Evolutionary conservation across 2,113 vertebrate genomes (phyloP).

Genomic region (Orthonyx spaldingii): DNA sequence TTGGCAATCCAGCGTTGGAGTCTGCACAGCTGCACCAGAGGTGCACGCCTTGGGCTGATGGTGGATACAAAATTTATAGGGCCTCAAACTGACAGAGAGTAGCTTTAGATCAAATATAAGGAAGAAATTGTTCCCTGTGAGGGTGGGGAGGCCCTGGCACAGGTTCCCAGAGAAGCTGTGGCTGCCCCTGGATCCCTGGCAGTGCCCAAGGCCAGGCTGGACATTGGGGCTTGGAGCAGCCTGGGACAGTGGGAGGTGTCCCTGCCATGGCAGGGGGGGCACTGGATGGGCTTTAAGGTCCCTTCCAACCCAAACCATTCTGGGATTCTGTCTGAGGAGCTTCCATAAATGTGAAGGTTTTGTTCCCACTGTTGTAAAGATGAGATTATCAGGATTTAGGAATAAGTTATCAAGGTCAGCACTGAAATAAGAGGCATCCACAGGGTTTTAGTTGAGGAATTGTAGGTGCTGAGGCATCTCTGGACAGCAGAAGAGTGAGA

Average conservation of each 20-base stretch:
- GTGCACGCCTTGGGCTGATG: accelerated
- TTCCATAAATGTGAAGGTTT: neutral
- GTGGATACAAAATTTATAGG: accelerated
- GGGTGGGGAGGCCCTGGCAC: neutral
- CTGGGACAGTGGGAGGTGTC: neutral
- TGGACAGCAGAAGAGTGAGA: neutral
- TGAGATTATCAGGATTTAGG: neutral
- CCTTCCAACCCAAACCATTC: neutral
- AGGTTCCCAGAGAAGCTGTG: neutral
- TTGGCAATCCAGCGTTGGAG: accelerated
- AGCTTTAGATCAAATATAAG: neutral
- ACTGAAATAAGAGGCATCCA: neutral
- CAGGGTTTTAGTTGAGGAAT: neutral
- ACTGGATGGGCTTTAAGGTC: accelerated
- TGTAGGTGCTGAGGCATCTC: neutral
- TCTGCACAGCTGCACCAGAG: too few species aligned
- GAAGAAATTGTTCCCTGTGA: accelerated
- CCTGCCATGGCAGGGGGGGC: neutral
- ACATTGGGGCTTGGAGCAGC: neutral
- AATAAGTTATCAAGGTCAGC: neutral
- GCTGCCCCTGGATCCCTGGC: neutral
- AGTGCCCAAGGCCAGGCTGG: neutral
- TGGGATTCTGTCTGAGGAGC: neutral
- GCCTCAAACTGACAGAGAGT: neutral
- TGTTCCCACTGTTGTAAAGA: neutral